Evolutionary conservation across 2,888 invertebrate genomes (phyloP), one percentile per base, ranked within the genome.

Genomic region (Gari tellinella): DNA sequence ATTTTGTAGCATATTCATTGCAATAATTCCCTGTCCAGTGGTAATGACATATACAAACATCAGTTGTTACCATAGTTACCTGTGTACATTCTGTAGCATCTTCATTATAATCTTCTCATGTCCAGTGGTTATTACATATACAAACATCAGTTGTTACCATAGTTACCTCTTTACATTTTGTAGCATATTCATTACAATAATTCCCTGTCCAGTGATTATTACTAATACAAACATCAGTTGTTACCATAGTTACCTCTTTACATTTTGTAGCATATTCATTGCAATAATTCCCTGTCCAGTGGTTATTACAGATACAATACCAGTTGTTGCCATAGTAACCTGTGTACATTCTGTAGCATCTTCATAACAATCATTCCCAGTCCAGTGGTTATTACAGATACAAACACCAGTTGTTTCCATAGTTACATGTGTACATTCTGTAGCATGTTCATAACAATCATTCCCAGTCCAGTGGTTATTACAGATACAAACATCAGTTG

Each of bases 41-140:
- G 2, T n/a, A 19, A 10, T 53, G 37, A 38, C 53, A 53, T 19
- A 38, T 40, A 38, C 53, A 53, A 15, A 19, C 37, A 14, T 40
- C 53, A n/a, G 53, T 21, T 38, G n/a, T n/a, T n/a, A n/a, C n/a
- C 40, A 40, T 43, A n/a, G 5, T 23, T 55, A 55, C 55, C 55
- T 7, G 14, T 12, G 41, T 25, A 15, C 55, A 55, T 55, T 55
- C 55, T 23, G 38, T n/a, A 12, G 41, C 55, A 23, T 55, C 55
- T 8, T 14, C 25, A 15, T 40, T 15, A 23, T 41, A 55, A 41
- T 21, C 41, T 21, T 15, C 21, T 14, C 55, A 40, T 4, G 41
- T 21, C 55, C 55, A 55, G 41, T 15, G n/a, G n/a, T n/a, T n/a
- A n/a, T n/a, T n/a, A n/a, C n/a, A n/a, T n/a, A n/a, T n/a, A n/a